These are phyloP conservation scores for Pelosia muscerda DNA, from an alignment of 2,888 invertebrate species.

Conservation along the genomic window DNA sequence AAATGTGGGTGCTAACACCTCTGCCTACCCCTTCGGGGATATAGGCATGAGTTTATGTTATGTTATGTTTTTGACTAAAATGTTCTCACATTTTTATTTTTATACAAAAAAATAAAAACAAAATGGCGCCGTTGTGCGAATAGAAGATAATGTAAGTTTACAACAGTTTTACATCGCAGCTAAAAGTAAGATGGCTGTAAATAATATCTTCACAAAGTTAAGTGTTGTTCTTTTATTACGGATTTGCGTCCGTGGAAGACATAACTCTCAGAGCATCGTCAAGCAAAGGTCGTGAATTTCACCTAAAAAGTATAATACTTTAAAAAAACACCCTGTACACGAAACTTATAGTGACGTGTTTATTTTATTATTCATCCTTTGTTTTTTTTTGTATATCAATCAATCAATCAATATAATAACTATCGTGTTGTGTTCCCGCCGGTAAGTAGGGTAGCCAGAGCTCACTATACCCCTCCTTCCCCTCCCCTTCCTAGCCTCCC, in stretches of 20 bases:
- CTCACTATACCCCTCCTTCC: no score
- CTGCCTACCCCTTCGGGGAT: no score
- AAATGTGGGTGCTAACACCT: no score
- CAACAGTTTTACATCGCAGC: constrained; percentile 44
- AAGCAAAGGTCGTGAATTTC: not conserved
- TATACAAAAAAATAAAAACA: constrained; percentile 40
- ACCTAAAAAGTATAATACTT: not conserved
- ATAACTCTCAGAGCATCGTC: not conserved
- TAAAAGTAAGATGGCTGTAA: constrained; percentile 36
- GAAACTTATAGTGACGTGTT: no score
- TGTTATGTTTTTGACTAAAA: no score
- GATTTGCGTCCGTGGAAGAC: not conserved
- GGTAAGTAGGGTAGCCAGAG: no score
- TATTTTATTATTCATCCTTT: no score
- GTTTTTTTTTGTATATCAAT: no score
- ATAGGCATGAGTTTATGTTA: no score
- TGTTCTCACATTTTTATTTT: not conserved
- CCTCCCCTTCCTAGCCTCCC: no score
- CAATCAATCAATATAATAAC: no score
- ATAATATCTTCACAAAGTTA: constrained; percentile 22
- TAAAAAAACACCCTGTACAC: not conserved
- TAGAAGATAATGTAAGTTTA: constrained; percentile 35
- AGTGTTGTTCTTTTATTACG: constrained; percentile 5
- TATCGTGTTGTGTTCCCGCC: no score
- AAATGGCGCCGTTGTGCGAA: constrained; percentile 42